Conservation (phyloP, 92 coral and sea anemone genomes). For the Bergia puertoricense region DNA sequence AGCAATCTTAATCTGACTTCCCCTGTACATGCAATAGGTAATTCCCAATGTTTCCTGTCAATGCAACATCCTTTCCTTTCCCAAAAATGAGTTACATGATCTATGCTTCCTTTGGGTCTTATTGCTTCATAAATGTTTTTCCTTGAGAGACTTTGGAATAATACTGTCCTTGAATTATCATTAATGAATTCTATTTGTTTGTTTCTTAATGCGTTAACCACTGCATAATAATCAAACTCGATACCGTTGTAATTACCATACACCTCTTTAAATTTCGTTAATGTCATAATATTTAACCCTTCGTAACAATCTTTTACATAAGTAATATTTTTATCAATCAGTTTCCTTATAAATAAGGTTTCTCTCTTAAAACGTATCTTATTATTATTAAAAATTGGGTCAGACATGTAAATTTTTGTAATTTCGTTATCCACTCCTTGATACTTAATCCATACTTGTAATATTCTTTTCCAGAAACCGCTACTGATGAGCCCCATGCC, state of each 20-base stretch:
- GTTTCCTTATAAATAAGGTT: conserved; percentile 1
- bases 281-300: neutral
- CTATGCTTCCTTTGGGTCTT: conserved; percentile 16
- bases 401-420: neutral
- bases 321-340: neutral
- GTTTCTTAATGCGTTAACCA: conserved; percentile 17
- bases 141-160: conserved; percentile 15
- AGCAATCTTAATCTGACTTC: neutral
- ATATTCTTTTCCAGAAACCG: neutral
- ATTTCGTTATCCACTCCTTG: neutral
- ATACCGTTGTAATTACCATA: neutral
- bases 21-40: conserved; percentile 16
- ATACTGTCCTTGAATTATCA: conserved; percentile 10
- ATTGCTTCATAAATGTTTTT: conserved; percentile 9
- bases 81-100: conserved; percentile 14
- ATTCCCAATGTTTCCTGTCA: conserved; percentile 12
- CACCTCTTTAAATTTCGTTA: neutral
- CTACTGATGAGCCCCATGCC: neutral
- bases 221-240: conserved; percentile 9
- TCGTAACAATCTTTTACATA: neutral
- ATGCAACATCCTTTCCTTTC: conserved; percentile 18
- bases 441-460: conserved; percentile 1
- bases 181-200: conserved; percentile 15
- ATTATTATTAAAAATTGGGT: neutral
- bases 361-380: conserved; percentile 3